Evolutionary conservation across 2,113 vertebrate genomes (phyloP).

Genomic region (Vireo altiloquus): DNA sequence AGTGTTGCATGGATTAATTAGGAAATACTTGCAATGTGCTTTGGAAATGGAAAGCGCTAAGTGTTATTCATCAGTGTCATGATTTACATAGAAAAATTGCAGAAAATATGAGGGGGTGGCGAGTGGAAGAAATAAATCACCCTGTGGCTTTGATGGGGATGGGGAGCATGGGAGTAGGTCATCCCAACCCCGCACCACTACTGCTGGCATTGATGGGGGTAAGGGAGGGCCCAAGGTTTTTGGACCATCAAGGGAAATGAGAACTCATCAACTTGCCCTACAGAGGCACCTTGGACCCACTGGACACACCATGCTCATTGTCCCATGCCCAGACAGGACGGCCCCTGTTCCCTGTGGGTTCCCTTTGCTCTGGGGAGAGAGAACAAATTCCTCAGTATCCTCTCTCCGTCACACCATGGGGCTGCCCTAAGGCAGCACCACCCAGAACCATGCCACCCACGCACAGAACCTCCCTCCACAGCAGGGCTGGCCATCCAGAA

Average conservation of each 20-base stretch:
- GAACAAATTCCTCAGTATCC: background rate
- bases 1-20: constrained; percentile 30
- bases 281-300: background rate
- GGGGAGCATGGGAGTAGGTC: background rate
- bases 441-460: fast-evolving
- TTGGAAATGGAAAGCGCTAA: background rate
- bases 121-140: constrained; percentile 1
- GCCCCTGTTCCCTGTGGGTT: background rate
- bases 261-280: background rate
- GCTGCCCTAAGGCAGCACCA: background rate
- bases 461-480: fast-evolving
- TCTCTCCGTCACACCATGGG: fast-evolving
- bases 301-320: fast-evolving
- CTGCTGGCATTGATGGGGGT: background rate
- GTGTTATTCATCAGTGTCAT: constrained; percentile 22
- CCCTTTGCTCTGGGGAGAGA: background rate
- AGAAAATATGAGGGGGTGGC: background rate
- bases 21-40: background rate
- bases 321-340: background rate
- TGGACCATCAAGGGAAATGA: fast-evolving
- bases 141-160: background rate
- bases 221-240: background rate
- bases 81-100: constrained; percentile 3
- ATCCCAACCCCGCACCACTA: background rate
- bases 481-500: background rate